These are phyloP conservation scores for Benitochromis conjunctus DNA, from an alignment of 2,113 vertebrate genomes.

Conservation along the genomic window DNA sequence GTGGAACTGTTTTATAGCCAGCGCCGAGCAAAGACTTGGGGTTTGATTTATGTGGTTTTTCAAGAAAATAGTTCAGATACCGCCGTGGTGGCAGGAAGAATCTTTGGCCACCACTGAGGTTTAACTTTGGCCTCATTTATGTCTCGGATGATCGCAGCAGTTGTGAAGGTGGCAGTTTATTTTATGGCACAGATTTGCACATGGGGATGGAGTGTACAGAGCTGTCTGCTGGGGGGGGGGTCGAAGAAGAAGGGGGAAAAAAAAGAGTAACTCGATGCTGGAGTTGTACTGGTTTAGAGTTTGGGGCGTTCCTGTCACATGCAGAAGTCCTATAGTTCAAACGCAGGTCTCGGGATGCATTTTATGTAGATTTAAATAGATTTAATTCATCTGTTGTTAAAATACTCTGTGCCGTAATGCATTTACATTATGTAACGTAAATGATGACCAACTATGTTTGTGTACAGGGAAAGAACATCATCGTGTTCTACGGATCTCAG, in stretches of 20 bases:
- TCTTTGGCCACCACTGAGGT: neutral
- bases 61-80: conserved; percentile 35
- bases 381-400: neutral
- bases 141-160: neutral
- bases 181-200: neutral
- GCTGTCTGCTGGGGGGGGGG: neutral
- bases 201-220: neutral
- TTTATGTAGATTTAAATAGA: neutral
- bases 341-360: neutral
- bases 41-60: conserved; percentile 45
- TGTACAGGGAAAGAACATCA: conserved; percentile 85
- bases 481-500: conserved; percentile 97
- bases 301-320: neutral
- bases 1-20: neutral
- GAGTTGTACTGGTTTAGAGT: neutral
- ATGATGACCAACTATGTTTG: neutral
- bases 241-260: neutral
- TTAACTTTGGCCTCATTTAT: neutral
- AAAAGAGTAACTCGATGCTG: neutral
- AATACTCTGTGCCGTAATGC: neutral
- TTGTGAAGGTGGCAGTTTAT: neutral
- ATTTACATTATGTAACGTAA: neutral
- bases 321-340: neutral
- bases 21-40: neutral
- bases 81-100: neutral